A percentile compares a stretch with the other conserved stretches of the same genome.
Conservation (phyloP, 2,888 invertebrate genomes). For the Axea sp. region DNA sequence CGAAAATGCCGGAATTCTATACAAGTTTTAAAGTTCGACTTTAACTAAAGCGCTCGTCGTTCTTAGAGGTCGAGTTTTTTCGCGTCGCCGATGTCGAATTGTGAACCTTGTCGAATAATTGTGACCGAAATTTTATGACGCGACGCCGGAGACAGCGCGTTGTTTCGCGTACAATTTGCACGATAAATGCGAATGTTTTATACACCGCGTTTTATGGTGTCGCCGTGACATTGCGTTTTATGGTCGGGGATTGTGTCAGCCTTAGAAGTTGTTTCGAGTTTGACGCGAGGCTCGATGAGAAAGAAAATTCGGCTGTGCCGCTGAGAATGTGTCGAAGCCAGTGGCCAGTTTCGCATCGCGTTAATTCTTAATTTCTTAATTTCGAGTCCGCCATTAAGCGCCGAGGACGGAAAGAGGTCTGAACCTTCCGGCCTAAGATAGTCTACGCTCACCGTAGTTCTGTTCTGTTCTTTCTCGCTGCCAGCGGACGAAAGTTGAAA, state of each 20-base stretch:
- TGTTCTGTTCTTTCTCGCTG: constrained; percentile 57
- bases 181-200: constrained; percentile 24
- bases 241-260: constrained; percentile 21
- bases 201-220: constrained; percentile 39
- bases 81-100: constrained; percentile 3
- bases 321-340: constrained; percentile 37
- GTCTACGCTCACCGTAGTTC: constrained; percentile 34
- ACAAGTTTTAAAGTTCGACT: constrained; percentile 11
- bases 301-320: constrained; percentile 22
- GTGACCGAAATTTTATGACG: constrained; percentile 14
- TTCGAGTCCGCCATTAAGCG: constrained; percentile 71
- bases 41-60: constrained; percentile 37
- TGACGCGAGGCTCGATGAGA: not conserved
- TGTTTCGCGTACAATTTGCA: constrained; percentile 11
- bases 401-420: constrained; percentile 67
- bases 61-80: not conserved
- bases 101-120: constrained; percentile 8
- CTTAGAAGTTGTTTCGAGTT: not conserved
- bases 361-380: constrained; percentile 77
- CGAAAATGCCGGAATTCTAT: constrained; percentile 17
- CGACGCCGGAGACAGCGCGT: not conserved
- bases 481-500: constrained; percentile 70
- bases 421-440: constrained; percentile 60
- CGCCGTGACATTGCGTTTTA: constrained; percentile 27
- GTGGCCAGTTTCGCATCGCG: constrained; percentile 68